Evolutionary conservation across 2,888 invertebrate species (phyloP).

Genomic region (Brachypalpus laphriformis): DNA sequence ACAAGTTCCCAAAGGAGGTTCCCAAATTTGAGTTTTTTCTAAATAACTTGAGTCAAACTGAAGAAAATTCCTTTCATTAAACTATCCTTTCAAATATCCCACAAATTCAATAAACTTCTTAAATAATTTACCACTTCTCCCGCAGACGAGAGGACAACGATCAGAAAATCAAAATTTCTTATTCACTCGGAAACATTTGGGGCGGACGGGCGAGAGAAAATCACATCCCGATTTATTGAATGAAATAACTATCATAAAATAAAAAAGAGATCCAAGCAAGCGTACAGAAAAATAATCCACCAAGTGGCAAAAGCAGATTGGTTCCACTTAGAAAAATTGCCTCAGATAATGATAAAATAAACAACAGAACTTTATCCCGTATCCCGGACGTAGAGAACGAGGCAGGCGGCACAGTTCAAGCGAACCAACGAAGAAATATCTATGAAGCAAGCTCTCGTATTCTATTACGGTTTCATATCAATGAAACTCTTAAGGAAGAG

Average conservation of each 20-base stretch:
- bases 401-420: slow-evolving; percentile 30
- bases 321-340: slow-evolving; percentile 75
- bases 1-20: too few species aligned
- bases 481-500: slow-evolving; percentile 51
- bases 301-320: slow-evolving; percentile 73
- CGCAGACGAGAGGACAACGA: slow-evolving; percentile 14
- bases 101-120: slow-evolving; percentile 48
- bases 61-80: not conserved
- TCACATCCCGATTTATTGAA: slow-evolving; percentile 71
- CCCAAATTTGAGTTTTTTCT: too few species aligned
- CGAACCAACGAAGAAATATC: slow-evolving; percentile 32
- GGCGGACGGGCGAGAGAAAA: slow-evolving; percentile 26
- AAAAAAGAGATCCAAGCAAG: slow-evolving; percentile 61
- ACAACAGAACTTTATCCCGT: slow-evolving; percentile 63
- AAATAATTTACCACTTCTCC: not conserved
- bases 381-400: not conserved
- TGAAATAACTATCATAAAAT: slow-evolving; percentile 71
- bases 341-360: slow-evolving; percentile 74
- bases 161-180: slow-evolving; percentile 56
- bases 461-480: slow-evolving; percentile 71
- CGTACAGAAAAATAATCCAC: slow-evolving; percentile 60
- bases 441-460: slow-evolving; percentile 49
- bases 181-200: slow-evolving; percentile 41
- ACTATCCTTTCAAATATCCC: not conserved
- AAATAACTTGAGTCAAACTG: too few species aligned